Conservation (phyloP, 2,797 vertebrate species). For the Toxotes lorentzi region DNA sequence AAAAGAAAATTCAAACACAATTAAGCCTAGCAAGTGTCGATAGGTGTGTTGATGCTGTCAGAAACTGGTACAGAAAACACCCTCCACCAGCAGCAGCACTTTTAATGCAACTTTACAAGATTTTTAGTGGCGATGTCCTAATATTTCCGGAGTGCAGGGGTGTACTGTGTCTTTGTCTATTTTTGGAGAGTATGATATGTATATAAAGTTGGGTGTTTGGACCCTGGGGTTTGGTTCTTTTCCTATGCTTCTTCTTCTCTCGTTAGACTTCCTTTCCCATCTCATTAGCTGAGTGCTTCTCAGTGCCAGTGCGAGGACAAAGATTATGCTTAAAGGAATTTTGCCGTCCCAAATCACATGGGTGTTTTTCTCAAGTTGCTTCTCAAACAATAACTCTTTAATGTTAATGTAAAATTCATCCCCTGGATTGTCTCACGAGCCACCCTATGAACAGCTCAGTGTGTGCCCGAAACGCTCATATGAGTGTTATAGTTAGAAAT, state of each 20-base stretch:
- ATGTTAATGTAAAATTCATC: constrained; percentile 20
- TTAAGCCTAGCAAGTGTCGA: constrained; percentile 20
- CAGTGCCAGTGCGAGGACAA: constrained; percentile 4
- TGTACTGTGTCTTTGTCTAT: constrained; percentile 2
- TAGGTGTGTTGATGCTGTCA: constrained; percentile 19
- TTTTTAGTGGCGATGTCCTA: constrained; percentile 6
- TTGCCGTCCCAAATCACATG: constrained; percentile 18
- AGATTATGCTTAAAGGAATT: constrained; percentile 29
- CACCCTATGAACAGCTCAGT: not conserved
- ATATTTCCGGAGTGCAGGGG: not conserved
- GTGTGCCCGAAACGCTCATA: not conserved
- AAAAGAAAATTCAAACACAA: not conserved
- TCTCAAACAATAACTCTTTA: constrained; percentile 17
- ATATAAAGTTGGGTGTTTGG: constrained; percentile 27
- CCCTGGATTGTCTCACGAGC: constrained; percentile 1
- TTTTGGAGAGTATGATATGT: constrained; percentile 18
- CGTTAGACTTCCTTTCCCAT: constrained; percentile 39
- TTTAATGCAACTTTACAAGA: constrained; percentile 24
- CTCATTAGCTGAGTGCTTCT: constrained; percentile 56
- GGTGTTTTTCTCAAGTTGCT: not conserved
- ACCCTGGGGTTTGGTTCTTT: constrained; percentile 25
- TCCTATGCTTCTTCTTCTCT: not conserved
- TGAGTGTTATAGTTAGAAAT: constrained; percentile 35
- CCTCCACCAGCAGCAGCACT: not conserved
- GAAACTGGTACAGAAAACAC: not conserved